phyloP scores from a whole-genome alignment of 2,113 vertebrate genomes.

The Epinephelus cyanopodus region DNA sequence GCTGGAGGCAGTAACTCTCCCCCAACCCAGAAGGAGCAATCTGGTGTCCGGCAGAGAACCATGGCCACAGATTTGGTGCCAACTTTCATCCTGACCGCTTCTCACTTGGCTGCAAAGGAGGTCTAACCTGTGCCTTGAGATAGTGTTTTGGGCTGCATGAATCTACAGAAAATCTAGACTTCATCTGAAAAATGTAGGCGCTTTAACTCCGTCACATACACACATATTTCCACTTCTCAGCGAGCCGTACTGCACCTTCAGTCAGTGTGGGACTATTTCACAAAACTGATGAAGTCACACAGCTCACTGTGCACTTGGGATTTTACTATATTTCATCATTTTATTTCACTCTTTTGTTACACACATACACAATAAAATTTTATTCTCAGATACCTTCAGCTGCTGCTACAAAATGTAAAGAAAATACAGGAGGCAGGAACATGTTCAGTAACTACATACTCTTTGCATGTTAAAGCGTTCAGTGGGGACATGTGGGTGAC shows the following conservation, averaged over 20 bases:
- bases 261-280: background rate
- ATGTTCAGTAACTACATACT: background rate
- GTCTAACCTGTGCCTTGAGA: no score
- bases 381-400: background rate
- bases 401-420: background rate
- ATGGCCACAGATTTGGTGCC: no score
- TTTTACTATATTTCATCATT: background rate
- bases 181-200: background rate
- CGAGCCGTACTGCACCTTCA: background rate
- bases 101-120: no score
- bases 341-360: background rate
- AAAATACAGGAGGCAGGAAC: background rate
- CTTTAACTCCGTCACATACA: background rate
- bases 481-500: slow-evolving; percentile 36
- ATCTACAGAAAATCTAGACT: background rate
- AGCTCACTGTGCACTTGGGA: background rate
- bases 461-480: slow-evolving; percentile 23
- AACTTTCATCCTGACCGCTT: no score
- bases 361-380: background rate
- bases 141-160: background rate
- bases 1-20: no score
- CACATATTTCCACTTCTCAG: background rate
- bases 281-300: background rate
- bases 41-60: no score
- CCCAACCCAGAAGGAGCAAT: no score